These are phyloP conservation scores for Pangasianodon hypophthalmus DNA, from an alignment of 2,113 vertebrate genomes.

Conservation along the genomic window DNA sequence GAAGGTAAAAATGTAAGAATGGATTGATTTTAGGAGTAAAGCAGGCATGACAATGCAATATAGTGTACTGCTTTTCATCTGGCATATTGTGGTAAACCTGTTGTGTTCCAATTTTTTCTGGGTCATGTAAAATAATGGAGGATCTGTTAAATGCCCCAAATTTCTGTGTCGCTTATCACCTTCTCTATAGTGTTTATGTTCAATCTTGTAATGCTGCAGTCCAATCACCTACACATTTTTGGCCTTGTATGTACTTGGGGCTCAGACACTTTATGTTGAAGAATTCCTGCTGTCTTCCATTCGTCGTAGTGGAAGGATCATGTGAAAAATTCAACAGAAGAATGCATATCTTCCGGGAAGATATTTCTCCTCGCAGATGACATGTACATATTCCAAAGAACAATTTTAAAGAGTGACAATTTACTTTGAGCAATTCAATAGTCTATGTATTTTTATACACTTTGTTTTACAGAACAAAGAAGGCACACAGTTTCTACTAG, in stretches of 20 bases:
- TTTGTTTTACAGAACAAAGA: conserved; percentile 48
- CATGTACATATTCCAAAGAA: conserved; percentile 50
- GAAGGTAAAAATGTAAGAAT: conserved; percentile 25
- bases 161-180: conserved; percentile 34
- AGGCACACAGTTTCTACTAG: conserved; percentile 33
- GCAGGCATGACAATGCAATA: conserved; percentile 33
- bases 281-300: conserved; percentile 48
- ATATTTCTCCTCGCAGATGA: conserved; percentile 45
- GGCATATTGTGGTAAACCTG: conserved; percentile 20
- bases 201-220: conserved; percentile 33
- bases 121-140: conserved; percentile 28
- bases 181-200: conserved; percentile 26
- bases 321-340: conserved; percentile 40
- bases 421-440: conserved; percentile 38
- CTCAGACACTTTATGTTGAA: conserved; percentile 51
- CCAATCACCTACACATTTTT: conserved; percentile 32
- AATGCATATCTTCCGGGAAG: conserved; percentile 56
- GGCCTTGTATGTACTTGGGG: conserved; percentile 21
- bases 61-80: conserved; percentile 35
- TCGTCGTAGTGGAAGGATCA: conserved; percentile 13
- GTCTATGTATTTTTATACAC: conserved; percentile 45
- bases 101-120: conserved; percentile 20
- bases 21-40: conserved; percentile 8
- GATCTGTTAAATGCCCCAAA: conserved; percentile 15
- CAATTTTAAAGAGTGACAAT: conserved; percentile 24